Evolutionary conservation across 2,113 vertebrate species (phyloP).

Genomic region (Ginglymostoma cirratum): DNA sequence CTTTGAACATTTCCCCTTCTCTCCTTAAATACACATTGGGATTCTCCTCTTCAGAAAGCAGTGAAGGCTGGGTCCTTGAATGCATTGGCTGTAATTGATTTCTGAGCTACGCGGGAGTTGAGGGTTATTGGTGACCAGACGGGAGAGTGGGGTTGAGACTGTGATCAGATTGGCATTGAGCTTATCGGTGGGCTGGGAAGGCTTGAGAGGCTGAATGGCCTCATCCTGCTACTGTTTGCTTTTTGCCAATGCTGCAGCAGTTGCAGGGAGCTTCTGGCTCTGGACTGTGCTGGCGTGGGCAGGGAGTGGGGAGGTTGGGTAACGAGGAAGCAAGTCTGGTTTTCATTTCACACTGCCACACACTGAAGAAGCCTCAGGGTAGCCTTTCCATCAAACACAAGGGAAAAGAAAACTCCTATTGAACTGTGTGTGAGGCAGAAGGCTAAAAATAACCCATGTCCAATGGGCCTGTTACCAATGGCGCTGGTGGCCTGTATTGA

Average conservation of each 20-base stretch:
- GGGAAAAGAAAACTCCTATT: not conserved
- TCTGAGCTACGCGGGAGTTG: not conserved
- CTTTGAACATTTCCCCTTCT: too few species aligned
- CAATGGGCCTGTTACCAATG: not conserved
- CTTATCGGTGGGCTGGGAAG: too few species aligned
- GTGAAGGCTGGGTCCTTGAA: not conserved
- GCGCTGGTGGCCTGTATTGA: not conserved
- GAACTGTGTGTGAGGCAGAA: not conserved
- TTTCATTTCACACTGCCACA: not conserved
- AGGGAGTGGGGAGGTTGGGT: too few species aligned
- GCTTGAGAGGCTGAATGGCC: too few species aligned
- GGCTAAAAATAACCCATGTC: not conserved
- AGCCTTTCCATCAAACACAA: not conserved
- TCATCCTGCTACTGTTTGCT: too few species aligned
- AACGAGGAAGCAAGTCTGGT: not conserved
- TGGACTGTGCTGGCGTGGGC: too few species aligned
- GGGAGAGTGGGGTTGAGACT: not conserved
- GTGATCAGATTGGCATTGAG: too few species aligned
- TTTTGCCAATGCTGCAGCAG: not conserved
- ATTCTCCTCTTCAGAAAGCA: too few species aligned
- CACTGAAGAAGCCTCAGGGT: not conserved
- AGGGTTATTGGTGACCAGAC: not conserved
- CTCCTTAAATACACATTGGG: too few species aligned
- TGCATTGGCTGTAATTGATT: not conserved
- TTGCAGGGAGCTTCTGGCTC: not conserved